These are phyloP conservation scores for Rhodeus uyekii DNA, from an alignment of 2,797 vertebrate genomes.

Conservation along the genomic window DNA sequence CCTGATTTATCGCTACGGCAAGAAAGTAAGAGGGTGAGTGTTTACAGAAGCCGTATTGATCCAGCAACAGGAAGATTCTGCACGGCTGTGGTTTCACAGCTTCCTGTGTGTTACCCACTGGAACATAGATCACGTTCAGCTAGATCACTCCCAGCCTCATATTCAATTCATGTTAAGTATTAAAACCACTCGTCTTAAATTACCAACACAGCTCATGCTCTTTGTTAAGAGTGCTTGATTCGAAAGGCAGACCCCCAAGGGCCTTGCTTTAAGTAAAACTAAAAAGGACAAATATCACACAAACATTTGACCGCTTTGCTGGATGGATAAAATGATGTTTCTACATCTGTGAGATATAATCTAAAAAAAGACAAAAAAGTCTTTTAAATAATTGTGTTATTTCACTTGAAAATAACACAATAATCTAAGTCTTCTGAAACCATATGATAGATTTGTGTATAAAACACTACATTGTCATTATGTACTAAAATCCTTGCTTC, in stretches of 20 bases:
- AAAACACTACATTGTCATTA: background rate
- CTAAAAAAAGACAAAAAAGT: background rate
- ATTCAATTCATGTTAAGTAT: constrained; percentile 57
- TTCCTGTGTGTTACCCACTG: constrained; percentile 69
- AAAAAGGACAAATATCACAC: background rate
- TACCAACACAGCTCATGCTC: constrained; percentile 21
- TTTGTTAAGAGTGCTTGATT: background rate
- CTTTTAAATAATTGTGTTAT: no score
- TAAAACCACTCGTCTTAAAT: constrained; percentile 55
- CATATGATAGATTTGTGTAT: background rate
- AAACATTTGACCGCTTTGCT: background rate
- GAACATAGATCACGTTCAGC: constrained; percentile 68
- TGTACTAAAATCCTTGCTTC: background rate
- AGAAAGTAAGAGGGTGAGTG: constrained; percentile 28
- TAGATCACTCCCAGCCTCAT: constrained; percentile 52
- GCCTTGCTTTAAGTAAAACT: background rate
- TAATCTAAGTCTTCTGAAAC: background rate
- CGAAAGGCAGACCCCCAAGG: background rate
- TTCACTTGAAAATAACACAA: no score
- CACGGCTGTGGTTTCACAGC: constrained; percentile 68
- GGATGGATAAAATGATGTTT: background rate
- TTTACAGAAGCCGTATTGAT: constrained; percentile 52
- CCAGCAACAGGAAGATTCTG: constrained; percentile 24
- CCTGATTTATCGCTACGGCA: constrained; percentile 36
- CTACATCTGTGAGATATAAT: background rate